Conservation (phyloP, 2,113 vertebrate species). For the Microtus montanus region DNA sequence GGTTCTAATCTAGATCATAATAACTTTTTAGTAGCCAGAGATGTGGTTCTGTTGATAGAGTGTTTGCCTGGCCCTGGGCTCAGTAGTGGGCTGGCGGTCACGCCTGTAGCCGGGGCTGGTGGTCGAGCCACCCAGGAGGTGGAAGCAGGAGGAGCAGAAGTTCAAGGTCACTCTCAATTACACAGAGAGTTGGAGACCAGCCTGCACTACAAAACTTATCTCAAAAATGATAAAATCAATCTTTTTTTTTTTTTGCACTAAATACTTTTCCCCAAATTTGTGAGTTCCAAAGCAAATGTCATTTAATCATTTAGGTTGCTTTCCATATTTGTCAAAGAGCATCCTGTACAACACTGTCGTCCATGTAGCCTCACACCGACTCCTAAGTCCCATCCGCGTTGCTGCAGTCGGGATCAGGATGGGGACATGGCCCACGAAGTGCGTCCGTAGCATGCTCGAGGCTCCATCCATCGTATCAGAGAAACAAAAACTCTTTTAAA, state of each 20-base stretch:
- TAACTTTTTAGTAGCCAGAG: background rate
- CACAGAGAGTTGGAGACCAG: background rate
- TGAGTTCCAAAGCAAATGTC: background rate
- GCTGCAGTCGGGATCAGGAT: background rate
- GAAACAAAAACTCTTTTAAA: background rate
- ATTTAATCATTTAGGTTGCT: background rate
- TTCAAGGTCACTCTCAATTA: background rate
- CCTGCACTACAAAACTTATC: background rate
- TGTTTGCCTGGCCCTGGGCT: background rate
- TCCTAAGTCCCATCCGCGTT: background rate
- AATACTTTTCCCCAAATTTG: background rate
- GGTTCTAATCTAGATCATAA: background rate
- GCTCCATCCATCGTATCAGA: too few relatives aligned
- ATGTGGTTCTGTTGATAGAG: background rate
- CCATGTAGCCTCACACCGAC: constrained; percentile 11
- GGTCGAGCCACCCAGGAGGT: too few relatives aligned
- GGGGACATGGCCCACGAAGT: background rate
- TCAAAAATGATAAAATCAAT: background rate
- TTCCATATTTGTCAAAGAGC: background rate
- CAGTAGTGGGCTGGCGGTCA: background rate
- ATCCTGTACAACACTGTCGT: constrained; percentile 10
- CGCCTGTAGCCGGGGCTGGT: too few relatives aligned
- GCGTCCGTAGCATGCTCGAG: background rate
- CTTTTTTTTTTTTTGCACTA: background rate
- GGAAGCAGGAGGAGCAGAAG: background rate